Evolutionary conservation across 2,113 vertebrate genomes (phyloP).

Genomic region (Crocuta crocuta): DNA sequence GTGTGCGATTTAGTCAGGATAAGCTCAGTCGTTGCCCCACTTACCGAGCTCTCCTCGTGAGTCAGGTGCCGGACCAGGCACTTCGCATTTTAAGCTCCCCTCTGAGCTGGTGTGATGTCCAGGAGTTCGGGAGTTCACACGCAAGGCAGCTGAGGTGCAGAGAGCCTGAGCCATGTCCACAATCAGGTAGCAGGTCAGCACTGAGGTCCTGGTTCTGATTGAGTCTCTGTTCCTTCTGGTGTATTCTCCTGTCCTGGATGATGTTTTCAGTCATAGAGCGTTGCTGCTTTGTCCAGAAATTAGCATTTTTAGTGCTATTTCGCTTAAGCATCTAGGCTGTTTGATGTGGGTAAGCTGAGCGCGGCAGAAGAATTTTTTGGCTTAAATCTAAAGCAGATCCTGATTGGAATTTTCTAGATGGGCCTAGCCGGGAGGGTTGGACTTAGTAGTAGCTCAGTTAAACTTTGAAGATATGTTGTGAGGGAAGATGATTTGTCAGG

Average conservation of each 20-base stretch:
- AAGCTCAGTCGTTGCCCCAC: accelerated
- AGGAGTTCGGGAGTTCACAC: neutral
- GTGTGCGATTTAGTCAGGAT: accelerated
- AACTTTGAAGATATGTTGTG: neutral
- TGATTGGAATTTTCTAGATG: neutral
- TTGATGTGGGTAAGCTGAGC: neutral
- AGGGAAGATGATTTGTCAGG: neutral
- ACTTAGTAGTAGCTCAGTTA: neutral
- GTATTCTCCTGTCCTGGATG: neutral
- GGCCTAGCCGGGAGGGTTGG: neutral
- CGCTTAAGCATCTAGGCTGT: neutral
- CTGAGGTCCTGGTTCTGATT: neutral
- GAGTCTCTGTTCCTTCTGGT: neutral
- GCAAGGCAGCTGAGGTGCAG: neutral
- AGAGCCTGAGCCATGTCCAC: neutral
- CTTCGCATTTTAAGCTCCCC: accelerated
- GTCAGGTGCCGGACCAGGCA: neutral
- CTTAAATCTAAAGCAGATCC: neutral
- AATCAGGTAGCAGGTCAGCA: accelerated
- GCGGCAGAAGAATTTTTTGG: neutral
- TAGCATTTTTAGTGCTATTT: neutral
- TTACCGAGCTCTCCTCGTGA: accelerated
- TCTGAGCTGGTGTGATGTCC: too few relatives aligned
- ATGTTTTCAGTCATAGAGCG: neutral
- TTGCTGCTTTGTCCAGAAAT: neutral